Evolutionary conservation across 2,888 invertebrate species (phyloP).

Genomic region (Margaritifera margaritifera): DNA sequence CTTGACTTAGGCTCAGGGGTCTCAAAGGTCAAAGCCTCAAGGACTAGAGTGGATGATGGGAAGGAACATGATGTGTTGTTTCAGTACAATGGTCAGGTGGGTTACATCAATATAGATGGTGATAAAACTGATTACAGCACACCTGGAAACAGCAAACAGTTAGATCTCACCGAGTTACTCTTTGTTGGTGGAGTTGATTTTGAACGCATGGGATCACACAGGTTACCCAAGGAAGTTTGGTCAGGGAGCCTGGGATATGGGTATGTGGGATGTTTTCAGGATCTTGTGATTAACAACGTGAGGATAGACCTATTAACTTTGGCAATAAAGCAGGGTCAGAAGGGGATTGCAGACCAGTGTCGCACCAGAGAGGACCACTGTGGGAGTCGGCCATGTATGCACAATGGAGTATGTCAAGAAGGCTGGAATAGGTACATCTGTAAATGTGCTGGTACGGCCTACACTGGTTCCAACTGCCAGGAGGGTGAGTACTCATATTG

Average conservation of each 20-base stretch:
- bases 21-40: slow-evolving; percentile 80
- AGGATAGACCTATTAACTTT: slow-evolving; percentile 90
- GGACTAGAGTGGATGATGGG: slow-evolving; percentile 87
- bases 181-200: slow-evolving; percentile 86
- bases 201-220: slow-evolving; percentile 78
- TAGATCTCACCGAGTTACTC: slow-evolving; percentile 91
- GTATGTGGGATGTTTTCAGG: slow-evolving; percentile 94
- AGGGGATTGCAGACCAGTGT: slow-evolving; percentile 91
- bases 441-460: slow-evolving; percentile 91
- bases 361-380: slow-evolving; percentile 78
- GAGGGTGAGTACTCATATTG: slow-evolving; percentile 77
- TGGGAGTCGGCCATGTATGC: slow-evolving; percentile 87
- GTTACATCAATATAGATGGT: slow-evolving; percentile 88
- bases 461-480: slow-evolving; percentile 92
- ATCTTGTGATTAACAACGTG: slow-evolving; percentile 89
- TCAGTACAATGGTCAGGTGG: slow-evolving; percentile 84
- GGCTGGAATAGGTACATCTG: slow-evolving; percentile 97
- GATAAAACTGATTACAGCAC: slow-evolving; percentile 74
- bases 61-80: slow-evolving; percentile 93
- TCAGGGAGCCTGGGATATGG: slow-evolving; percentile 90
- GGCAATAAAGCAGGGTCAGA: slow-evolving; percentile 91
- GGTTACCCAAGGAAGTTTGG: slow-evolving; percentile 91
- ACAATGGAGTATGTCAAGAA: slow-evolving; percentile 89
- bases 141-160: slow-evolving; percentile 86
- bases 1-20: slow-evolving; percentile 93